Base-by-base conservation (phyloP, 2,113 vertebrate genomes). In the Nibea coibor region DNA sequence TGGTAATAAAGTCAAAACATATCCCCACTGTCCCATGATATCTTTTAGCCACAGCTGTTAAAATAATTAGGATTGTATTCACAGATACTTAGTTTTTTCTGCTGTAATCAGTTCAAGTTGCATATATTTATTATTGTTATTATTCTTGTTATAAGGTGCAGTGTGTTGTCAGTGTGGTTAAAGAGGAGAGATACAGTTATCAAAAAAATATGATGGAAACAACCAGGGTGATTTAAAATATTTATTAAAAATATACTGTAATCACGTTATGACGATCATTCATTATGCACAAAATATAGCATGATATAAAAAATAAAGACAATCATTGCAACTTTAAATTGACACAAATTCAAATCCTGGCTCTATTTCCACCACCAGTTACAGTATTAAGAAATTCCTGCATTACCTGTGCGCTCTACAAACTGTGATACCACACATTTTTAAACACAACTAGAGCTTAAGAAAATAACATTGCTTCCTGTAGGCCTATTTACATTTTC, bases 241-340 rank as follows among this genome's bases (percentile, higher is more conserved):
- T 74, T 83, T 75, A 83, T 91, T 78, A 75, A 94, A 93, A 94
- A 93, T 92, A 92, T 47, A 80, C 42, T 80, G 80, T 66, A 87
- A 87, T 92, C 39, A 89, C 51, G 85, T 62, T 65, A 20, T 48
- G 53, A 78, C 19, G 73, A 54, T 45, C 1, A 62, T 43, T 78
- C 1, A 14, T 48, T 69, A 26, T 51, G 9, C 42, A 75, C 58
- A 85, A 88, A 88, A 90, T 81, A 88, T 64, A 79, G 61, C 62
- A 81, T 73, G 14, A 75, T 87, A 79, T 74, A 87, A 79, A 90
- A 84, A 80, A 87, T 76, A 84, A 69, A 86, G 22, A 83, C 42
- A 82, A 68, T 57, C 67, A 79, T 87, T 71, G 64, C 39, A 45
- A 63, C 17, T 78, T 84, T 66, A 31, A 85, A 78, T 82, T 71